Base-by-base conservation (phyloP, 2,888 invertebrate genomes). In the Uropetala carovei region DNA sequence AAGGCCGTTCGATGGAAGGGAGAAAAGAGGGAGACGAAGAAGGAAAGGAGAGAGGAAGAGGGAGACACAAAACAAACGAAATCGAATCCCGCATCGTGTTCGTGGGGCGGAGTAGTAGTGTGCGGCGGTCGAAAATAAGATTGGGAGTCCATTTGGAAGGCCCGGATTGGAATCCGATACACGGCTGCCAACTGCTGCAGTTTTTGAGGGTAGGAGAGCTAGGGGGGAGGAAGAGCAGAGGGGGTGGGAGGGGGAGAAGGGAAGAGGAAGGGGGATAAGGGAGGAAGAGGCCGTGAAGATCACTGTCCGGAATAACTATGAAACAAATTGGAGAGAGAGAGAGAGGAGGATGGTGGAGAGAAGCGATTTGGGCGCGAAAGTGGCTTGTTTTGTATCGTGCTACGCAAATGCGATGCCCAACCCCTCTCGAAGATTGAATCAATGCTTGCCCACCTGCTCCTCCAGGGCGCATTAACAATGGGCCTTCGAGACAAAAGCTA, bases 141-240 rank as follows among this genome's bases (percentile, higher is more conserved):
- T 89, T 89, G 16, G 89, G n/a, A 83, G 64, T 89, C 89, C 89
- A 89, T 89, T 89, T 89, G 57, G 16, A 64, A n/a, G 57, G 11
- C 83, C 56, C 56, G 59, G 89, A 89, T 89, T 89, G 89, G 89
- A 89, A 89, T 89, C 64, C 89, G 64, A 89, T 89, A 89, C 89
- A 89, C 60, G 89, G 59, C 89, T 89, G 89, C 89, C 64, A 89
- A 89, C 89, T 89, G 89, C 60, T 64, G 89, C 89, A 89, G 64
- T 89, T 43, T 57, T 89, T 89, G 89, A 59, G 43, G 89, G 13
- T 9, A 86, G 60, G 59, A 59, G 14, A 43, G 60, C 60, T 60
- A 59, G 30, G 18, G 81, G 10, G 22, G 81, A 22, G 81, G 13
- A 27, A 27, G 59, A 27, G 86, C 16, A 16, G 16, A 10, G 83